These are phyloP conservation scores for Dendropsophus ebraccatus DNA, from an alignment of 2,113 vertebrate genomes.

Conservation along the genomic window DNA sequence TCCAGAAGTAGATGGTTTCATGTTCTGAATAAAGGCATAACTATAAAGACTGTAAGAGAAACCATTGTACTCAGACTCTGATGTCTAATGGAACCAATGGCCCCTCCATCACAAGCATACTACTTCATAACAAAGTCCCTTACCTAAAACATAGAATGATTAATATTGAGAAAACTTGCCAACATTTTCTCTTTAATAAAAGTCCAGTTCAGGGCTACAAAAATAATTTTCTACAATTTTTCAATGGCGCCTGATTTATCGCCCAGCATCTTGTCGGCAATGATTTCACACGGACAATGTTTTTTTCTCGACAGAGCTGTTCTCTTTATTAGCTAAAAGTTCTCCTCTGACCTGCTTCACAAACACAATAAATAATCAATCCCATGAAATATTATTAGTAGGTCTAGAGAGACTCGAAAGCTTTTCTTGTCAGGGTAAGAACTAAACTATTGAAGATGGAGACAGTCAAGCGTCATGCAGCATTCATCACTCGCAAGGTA, in stretches of 20 bases:
- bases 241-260: not conserved
- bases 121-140: too few species aligned
- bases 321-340: conserved; percentile 61
- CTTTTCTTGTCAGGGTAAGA: conserved; percentile 70
- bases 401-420: conserved; percentile 64
- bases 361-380: conserved; percentile 68
- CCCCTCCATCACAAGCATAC: too few species aligned
- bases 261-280: not conserved
- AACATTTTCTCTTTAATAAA: not conserved
- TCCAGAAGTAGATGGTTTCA: too few species aligned
- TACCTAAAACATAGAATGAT: not conserved
- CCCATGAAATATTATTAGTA: conserved; percentile 66
- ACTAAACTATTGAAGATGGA: conserved; percentile 67
- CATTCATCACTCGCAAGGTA: conserved; percentile 80
- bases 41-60: too few species aligned
- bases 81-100: too few species aligned
- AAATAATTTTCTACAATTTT: not conserved
- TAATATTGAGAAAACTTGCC: not conserved
- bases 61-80: too few species aligned
- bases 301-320: conserved; percentile 54
- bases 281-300: conserved; percentile 50
- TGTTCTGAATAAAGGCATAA: too few species aligned
- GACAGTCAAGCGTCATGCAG: conserved; percentile 68
- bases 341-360: conserved; percentile 63
- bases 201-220: not conserved